phyloP scores from a whole-genome alignment of 53 echinoderm and acorn worm genomes.

The Henricia sp. region DNA sequence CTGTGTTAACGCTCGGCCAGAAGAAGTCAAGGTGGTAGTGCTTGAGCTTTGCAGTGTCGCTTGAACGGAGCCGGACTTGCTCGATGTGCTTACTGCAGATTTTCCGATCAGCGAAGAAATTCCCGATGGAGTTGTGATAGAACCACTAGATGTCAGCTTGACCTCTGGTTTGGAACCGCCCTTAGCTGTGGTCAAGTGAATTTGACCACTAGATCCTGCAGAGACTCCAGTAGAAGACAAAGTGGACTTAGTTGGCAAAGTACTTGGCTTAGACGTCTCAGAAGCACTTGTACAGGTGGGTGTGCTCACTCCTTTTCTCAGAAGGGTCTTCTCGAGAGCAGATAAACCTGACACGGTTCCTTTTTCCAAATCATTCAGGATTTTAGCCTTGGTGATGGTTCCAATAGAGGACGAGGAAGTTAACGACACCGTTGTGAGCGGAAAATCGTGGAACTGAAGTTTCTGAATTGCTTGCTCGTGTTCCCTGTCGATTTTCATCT shows the following conservation, averaged over 20 bases:
- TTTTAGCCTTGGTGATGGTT: slow-evolving; percentile 89
- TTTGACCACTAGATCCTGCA: background rate
- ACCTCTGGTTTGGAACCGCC: slow-evolving; percentile 16
- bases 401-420: slow-evolving; percentile 50
- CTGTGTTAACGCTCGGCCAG: slow-evolving; percentile 1
- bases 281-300: slow-evolving; percentile 3
- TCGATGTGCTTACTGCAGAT: background rate
- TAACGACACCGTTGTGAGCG: slow-evolving; percentile 91
- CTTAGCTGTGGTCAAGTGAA: background rate
- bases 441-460: slow-evolving; percentile 98
- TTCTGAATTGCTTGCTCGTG: slow-evolving; percentile 97
- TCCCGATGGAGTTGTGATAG: background rate
- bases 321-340: slow-evolving; percentile 45
- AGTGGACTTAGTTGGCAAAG: background rate
- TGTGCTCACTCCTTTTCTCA: slow-evolving; percentile 16
- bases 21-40: background rate
- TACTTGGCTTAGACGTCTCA: slow-evolving; percentile 5
- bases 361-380: slow-evolving; percentile 86
- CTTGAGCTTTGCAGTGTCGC: background rate
- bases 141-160: slow-evolving; percentile 1
- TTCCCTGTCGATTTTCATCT: slow-evolving; percentile 65
- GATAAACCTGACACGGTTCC: slow-evolving; percentile 64
- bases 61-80: background rate
- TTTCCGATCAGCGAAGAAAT: background rate
- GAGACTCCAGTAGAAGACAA: background rate